phyloP scores from a whole-genome alignment of 2,888 invertebrate genomes.

The Melanotus villosus region DNA sequence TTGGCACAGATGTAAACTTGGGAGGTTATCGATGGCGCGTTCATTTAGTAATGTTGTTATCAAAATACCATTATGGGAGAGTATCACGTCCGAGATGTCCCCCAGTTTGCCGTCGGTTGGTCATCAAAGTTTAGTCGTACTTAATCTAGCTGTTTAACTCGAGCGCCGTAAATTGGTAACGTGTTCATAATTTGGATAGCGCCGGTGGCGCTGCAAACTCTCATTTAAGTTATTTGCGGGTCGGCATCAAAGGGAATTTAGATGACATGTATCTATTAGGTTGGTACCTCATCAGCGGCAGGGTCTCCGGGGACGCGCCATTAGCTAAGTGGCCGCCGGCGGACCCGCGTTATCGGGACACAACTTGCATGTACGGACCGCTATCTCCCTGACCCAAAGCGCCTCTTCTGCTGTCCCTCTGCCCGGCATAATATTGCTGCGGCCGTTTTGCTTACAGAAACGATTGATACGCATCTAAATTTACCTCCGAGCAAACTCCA shows the following conservation, averaged over 20 bases:
- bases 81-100: not conserved
- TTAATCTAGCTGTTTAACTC: slow-evolving; percentile 45
- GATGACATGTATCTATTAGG: slow-evolving; percentile 59
- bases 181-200: slow-evolving; percentile 57
- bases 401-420: slow-evolving; percentile 33
- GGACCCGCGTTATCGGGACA: slow-evolving; percentile 44
- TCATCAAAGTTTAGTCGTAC: slow-evolving; percentile 26
- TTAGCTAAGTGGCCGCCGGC: slow-evolving; percentile 57
- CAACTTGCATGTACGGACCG: slow-evolving; percentile 43
- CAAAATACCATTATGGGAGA: no score
- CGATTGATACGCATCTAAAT: slow-evolving; percentile 49
- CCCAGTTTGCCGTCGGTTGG: not conserved
- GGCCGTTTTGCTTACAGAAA: slow-evolving; percentile 43
- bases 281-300: slow-evolving; percentile 55
- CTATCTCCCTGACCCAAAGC: slow-evolving; percentile 48
- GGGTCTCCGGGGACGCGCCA: slow-evolving; percentile 54
- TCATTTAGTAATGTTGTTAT: no score
- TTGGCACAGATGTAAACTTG: no score
- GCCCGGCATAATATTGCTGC: slow-evolving; percentile 37
- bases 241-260: slow-evolving; percentile 56
- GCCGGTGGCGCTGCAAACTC: slow-evolving; percentile 52
- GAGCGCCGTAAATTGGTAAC: slow-evolving; percentile 55
- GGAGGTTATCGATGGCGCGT: no score
- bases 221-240: slow-evolving; percentile 58
- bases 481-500: slow-evolving; percentile 41